phyloP scores from a whole-genome alignment of 2,113 vertebrate genomes.

The Scartelaos histophorus region DNA sequence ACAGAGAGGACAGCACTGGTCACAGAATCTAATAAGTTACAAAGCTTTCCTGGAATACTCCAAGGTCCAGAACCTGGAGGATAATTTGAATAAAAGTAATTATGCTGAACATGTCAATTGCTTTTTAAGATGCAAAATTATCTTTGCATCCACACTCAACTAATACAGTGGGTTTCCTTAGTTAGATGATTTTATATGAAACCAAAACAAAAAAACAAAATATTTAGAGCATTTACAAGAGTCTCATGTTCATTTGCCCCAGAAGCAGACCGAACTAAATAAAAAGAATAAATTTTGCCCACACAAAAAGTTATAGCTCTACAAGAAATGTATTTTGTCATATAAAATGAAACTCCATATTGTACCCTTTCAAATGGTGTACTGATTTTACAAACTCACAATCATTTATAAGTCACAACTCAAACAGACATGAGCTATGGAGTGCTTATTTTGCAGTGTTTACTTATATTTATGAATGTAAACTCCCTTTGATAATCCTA shows the following conservation, averaged over 20 bases:
- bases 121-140: neutral
- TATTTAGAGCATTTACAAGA: neutral
- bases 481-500: too few species aligned
- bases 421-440: too few species aligned
- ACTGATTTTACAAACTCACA: neutral
- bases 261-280: too few species aligned
- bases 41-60: neutral
- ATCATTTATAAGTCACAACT: too few species aligned
- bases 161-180: neutral
- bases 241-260: neutral
- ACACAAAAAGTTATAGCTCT: too few species aligned
- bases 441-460: too few species aligned
- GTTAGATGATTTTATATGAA: neutral
- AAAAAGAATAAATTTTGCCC: too few species aligned
- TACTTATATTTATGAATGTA: too few species aligned
- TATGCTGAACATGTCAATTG: neutral
- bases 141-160: neutral
- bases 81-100: slow-evolving; percentile 9
- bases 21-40: neutral
- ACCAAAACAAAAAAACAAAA: neutral
- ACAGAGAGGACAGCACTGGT: neutral
- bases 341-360: too few species aligned
- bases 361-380: neutral
- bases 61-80: neutral
- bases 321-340: too few species aligned